Percentiles rank a stretch among this genome's conserved stretches.
phyloP scores from a whole-genome alignment of 2,113 vertebrate genomes.

The Boleophthalmus pectinirostris region DNA sequence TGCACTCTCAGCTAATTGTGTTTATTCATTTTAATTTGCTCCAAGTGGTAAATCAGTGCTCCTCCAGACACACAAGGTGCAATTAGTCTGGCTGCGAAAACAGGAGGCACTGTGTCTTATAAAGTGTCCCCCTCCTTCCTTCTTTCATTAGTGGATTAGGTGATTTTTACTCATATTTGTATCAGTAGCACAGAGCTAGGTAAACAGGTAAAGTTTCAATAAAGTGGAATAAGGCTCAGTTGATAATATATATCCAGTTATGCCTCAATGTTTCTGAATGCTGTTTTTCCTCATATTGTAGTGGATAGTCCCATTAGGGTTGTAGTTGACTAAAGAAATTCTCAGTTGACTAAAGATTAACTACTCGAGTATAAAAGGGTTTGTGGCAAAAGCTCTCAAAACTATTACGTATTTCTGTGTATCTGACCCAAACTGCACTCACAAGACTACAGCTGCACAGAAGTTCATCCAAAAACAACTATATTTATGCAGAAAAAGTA shows the following conservation, averaged over 20 bases:
- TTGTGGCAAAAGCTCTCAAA: too few relatives aligned
- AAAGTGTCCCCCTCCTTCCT: conserved; percentile 44
- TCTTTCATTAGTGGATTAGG: conserved; percentile 48
- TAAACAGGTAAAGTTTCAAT: not conserved
- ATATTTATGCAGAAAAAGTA: too few relatives aligned
- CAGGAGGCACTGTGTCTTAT: conserved; percentile 51
- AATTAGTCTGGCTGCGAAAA: conserved; percentile 71
- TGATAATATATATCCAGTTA: too few relatives aligned
- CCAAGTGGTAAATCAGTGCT: conserved; percentile 77
- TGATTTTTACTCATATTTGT: conserved; percentile 24
- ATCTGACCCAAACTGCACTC: too few relatives aligned
- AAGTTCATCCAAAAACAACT: too few relatives aligned
- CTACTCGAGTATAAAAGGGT: too few relatives aligned
- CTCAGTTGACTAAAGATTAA: too few relatives aligned
- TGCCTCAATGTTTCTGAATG: not conserved
- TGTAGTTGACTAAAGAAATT: too few relatives aligned
- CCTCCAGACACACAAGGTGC: conserved; percentile 65
- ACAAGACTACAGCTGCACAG: too few relatives aligned
- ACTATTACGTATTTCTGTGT: too few relatives aligned
- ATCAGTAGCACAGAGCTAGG: conserved; percentile 14
- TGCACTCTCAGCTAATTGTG: conserved; percentile 74
- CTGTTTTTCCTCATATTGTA: not conserved
- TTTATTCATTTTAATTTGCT: conserved; percentile 82
- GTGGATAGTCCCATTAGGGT: not conserved
- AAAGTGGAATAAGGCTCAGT: too few relatives aligned